Evolutionary conservation across 2,797 vertebrate species (phyloP).

Genomic region (Aphelocoma californica): DNA sequence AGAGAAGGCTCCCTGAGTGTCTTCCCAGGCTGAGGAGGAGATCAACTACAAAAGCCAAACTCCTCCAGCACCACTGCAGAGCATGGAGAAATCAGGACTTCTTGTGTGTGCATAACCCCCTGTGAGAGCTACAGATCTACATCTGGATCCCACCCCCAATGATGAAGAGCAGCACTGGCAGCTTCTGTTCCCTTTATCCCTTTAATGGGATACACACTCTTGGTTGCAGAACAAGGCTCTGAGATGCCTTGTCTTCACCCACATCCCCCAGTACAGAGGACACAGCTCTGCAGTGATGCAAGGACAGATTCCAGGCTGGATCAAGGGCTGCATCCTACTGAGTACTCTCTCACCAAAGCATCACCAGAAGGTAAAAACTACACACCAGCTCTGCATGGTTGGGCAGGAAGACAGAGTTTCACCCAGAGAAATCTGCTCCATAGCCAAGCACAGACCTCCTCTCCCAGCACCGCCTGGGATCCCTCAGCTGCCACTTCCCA

Average conservation of each 20-base stretch:
- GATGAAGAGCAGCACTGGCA: not conserved
- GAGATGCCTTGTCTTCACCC: not conserved
- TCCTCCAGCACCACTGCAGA: not conserved
- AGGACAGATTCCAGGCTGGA: not conserved
- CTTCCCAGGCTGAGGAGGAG: not conserved
- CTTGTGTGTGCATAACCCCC: accelerated
- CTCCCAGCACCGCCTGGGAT: not conserved
- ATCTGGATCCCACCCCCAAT: not conserved
- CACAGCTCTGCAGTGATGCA: not conserved
- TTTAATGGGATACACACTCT: not conserved
- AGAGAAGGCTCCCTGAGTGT: not conserved
- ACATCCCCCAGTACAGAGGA: not conserved
- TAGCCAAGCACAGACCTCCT: not conserved
- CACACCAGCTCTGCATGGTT: not conserved
- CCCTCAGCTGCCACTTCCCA: not conserved
- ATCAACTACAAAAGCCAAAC: not conserved
- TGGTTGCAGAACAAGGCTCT: not conserved
- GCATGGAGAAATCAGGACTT: not conserved
- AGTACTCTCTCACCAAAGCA: not conserved
- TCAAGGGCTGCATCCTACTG: accelerated
- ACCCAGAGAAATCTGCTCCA: not conserved
- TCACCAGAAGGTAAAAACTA: not conserved
- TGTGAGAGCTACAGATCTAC: not conserved
- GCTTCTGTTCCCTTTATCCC: not conserved
- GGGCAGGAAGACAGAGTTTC: not conserved